Evolutionary conservation across 2,797 vertebrate genomes (phyloP), one percentile per base, ranked within the genome.

Genomic region (Schizopygopsis pylzovi): DNA sequence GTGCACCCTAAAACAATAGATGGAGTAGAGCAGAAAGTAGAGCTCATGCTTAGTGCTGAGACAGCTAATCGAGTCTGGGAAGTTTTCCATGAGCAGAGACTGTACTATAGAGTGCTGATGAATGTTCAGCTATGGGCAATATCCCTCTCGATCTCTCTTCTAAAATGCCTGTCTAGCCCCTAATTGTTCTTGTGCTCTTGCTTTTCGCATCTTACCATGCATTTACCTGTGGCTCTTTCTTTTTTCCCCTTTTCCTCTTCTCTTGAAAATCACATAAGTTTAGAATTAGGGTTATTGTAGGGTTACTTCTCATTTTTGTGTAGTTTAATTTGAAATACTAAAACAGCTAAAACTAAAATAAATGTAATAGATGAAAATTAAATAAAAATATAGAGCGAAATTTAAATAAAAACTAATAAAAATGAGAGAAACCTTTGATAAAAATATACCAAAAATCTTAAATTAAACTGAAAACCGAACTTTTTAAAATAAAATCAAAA

Each of bases 1-100:
- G 82, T 54, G 82, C 59, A 67, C 33, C 72, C 33, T 77, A 41
- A 65, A 67, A 84, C 61, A 70, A n/a, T 22, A 79, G 83, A 78
- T 54, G 20, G n/a, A 85, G 37, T 28, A 54, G 61, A 41, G 43
- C 72, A 83, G 59, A 63, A 39, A 65, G 28, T n/a, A 37, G 11
- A 56, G 37, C 33, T 78, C 16, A 25, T 39, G 45, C 61, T 78
- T 16, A 20, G 59, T 68, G 39, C n/a, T 79, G 3, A 33, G 37
- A 33, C 39, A 52, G 79, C 43, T 81, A 49, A 81, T 47, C 45
- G 43, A 81, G 25, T 67, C 79, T 67, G 28, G 54, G 41, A 71
- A 73, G 25, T 83, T 75, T 83, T 73, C 25, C 39, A 67, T 37
- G 56, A 33, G 77, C 3, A n/a, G 70, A 37, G 28, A 54, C 22